phyloP scores from a whole-genome alignment of 92 coral and sea anemone species.

The Bergia sp. region DNA sequence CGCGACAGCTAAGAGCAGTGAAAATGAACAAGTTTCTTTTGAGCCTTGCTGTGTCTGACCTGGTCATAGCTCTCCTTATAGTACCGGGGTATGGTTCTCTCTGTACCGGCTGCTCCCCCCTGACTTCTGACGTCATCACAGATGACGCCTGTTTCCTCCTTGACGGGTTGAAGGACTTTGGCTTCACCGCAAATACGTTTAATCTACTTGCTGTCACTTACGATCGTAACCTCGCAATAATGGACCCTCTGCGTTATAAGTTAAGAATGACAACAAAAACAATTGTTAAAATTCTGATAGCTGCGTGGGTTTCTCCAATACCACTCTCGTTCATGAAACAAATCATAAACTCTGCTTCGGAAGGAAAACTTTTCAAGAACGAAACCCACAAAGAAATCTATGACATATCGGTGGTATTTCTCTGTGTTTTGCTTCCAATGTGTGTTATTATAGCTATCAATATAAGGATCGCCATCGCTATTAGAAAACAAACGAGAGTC shows the following conservation, averaged over 20 bases:
- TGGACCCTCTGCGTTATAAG: conserved; percentile 65
- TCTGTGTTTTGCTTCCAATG: conserved; percentile 63
- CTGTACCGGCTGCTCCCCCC: conserved; percentile 59
- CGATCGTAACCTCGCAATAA: conserved; percentile 69
- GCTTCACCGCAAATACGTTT: conserved; percentile 55
- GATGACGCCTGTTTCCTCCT: conserved; percentile 50
- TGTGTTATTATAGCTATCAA: conserved; percentile 50
- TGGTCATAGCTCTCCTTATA: conserved; percentile 43
- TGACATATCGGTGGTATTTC: conserved; percentile 57
- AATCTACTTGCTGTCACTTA: conserved; percentile 69
- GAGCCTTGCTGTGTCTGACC: conserved; percentile 65
- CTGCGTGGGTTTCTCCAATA: conserved; percentile 61
- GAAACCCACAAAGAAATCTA: conserved; percentile 39
- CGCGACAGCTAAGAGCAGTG: conserved; percentile 54
- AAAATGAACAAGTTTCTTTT: conserved; percentile 73
- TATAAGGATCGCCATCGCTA: conserved; percentile 60
- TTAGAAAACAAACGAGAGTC: conserved; percentile 47
- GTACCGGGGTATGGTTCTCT: conserved; percentile 67
- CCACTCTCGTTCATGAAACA: conserved; percentile 70
- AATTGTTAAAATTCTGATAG: conserved; percentile 34
- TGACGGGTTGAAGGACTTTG: conserved; percentile 72
- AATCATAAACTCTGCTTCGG: conserved; percentile 23
- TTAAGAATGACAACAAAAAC: conserved; percentile 52
- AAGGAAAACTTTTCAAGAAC: neutral
- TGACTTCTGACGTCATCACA: neutral